Conservation (phyloP, 2,888 invertebrate genomes). For the Chrysotoxum bicinctum region DNA sequence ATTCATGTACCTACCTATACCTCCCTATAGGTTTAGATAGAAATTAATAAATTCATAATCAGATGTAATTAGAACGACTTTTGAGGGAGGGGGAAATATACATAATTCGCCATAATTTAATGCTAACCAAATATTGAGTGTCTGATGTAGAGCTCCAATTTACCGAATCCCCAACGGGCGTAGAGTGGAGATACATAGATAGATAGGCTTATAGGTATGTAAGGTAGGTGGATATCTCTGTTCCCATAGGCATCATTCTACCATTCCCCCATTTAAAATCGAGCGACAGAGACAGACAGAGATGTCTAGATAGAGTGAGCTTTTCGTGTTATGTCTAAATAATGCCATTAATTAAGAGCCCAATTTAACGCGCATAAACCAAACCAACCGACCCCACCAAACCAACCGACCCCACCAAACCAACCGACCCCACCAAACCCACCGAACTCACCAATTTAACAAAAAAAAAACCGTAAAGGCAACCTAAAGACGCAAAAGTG, state of each 20-base stretch:
- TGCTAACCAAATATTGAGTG: conserved; percentile 65
- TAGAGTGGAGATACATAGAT: background rate
- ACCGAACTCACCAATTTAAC: background rate
- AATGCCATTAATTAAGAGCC: conserved; percentile 75
- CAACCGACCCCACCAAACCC: conserved; percentile 18
- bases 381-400: background rate
- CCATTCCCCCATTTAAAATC: conserved; percentile 34
- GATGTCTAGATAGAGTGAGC: background rate
- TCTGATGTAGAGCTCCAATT: conserved; percentile 47
- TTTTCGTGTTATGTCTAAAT: conserved; percentile 44
- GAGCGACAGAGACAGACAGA: conserved; percentile 21
- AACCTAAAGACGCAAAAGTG: background rate
- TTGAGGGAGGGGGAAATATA: conserved; percentile 5
- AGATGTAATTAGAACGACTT: conserved; percentile 64
- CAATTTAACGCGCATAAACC: conserved; percentile 75
- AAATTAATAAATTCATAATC: conserved; percentile 70
- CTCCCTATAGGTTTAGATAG: background rate
- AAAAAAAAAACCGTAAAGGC: too few relatives aligned
- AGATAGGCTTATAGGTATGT: background rate
- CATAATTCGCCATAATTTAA: conserved; percentile 68
- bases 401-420: background rate
- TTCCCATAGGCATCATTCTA: background rate
- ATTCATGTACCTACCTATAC: too few relatives aligned
- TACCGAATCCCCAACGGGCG: conserved; percentile 7
- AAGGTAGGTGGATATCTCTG: background rate